Evolutionary conservation across 1,140 invertebrate genomes (phyloP), one percentile per base, ranked within the genome.

Genomic region (Chymomyza costata): DNA sequence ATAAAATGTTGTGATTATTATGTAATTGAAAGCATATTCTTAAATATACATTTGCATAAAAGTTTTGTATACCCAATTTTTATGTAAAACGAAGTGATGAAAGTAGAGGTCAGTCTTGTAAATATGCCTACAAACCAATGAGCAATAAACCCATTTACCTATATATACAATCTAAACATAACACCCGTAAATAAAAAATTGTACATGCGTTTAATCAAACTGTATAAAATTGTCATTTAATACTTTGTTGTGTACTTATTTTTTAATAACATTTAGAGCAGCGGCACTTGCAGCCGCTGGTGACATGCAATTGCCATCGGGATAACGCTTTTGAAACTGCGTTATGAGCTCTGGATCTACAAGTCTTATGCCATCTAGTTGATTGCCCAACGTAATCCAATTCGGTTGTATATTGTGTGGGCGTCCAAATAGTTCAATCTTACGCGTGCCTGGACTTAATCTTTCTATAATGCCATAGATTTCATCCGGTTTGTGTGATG

Each of bases 351-450:
- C 94, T 2, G 95, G 95, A 87, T 99, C 97, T 8, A 98, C 91
- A 1, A 99, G 86, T 54, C 95, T 90, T 2, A 98, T 95, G 31
- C 82, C 82, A 28, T 84, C 82, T 1, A 84, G 38, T 45, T 82
- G 84, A 65, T 84, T 85, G 7, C 82, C 82, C 16, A 84, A 54
- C 14, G 74, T 87, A 54, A 84, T 94, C 97, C 97, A 99, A 86
- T 99, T 99, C 0, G 97, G 97, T 85, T 99, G 97, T 6, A 99
- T 94, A 86, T 99, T 99, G 84, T 99, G 97, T 3, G 96, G 96
- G 44, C 97, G 86, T 0, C 97, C 97, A 87, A 99, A 99, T 3
- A 99, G 87, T 87, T 99, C 97, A 65, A 99, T 97, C 89, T 99
- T 99, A 35, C 96, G 90, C 0, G 97, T 99, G 0, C 97, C 96